Evolutionary conservation across 2,888 invertebrate species (phyloP).

Genomic region (Meandrusa payeni): DNA sequence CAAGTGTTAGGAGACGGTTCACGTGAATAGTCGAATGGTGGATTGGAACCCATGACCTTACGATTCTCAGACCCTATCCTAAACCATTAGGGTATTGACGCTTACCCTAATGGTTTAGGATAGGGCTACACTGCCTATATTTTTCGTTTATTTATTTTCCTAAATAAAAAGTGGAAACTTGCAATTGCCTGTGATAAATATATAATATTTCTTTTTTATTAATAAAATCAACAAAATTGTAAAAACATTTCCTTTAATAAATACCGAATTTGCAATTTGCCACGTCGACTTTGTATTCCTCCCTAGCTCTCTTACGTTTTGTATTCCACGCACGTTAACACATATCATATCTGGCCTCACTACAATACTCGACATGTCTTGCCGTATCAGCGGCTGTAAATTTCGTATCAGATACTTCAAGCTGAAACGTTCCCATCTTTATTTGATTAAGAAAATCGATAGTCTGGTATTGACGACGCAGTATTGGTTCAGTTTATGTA

Average conservation of each 20-base stretch:
- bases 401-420: slow-evolving; percentile 11
- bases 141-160: no score
- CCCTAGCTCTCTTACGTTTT: slow-evolving; percentile 9
- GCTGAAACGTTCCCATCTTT: slow-evolving; percentile 1
- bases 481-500: neutral
- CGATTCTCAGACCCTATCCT: no score
- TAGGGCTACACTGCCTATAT: no score
- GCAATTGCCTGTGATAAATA: no score
- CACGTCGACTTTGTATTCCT: slow-evolving; percentile 18
- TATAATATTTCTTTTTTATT: no score
- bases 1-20: no score
- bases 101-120: no score
- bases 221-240: no score
- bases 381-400: slow-evolving; percentile 20
- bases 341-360: slow-evolving; percentile 15
- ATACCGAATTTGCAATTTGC: slow-evolving; percentile 15
- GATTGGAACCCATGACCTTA: no score
- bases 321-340: slow-evolving; percentile 21
- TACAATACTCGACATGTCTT: slow-evolving; percentile 20
- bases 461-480: slow-evolving; percentile 18
- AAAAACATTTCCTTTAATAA: slow-evolving; percentile 4
- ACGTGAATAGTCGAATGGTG: no score
- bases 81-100: no score
- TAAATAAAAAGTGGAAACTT: no score
- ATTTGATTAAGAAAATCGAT: slow-evolving; percentile 32